These are phyloP conservation scores for Callipepla californica DNA, from an alignment of 2,113 vertebrate species.

Conservation along the genomic window DNA sequence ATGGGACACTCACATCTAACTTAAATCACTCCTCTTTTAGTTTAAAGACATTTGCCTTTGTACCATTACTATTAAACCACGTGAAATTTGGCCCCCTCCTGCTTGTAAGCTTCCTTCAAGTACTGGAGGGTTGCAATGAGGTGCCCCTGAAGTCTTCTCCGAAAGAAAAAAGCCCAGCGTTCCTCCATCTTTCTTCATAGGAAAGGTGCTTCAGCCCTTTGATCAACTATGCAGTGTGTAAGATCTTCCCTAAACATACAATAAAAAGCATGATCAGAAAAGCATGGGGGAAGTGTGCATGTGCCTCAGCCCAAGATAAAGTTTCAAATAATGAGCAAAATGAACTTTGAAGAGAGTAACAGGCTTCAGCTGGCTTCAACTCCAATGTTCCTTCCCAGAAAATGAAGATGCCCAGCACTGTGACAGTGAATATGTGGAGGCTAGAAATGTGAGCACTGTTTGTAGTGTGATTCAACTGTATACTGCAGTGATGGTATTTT, in stretches of 20 bases:
- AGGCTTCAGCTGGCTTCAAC: not conserved
- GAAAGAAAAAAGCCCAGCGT: too few relatives aligned
- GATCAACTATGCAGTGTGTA: not conserved
- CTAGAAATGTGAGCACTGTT: too few relatives aligned
- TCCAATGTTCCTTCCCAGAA: not conserved
- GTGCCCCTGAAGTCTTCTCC: too few relatives aligned
- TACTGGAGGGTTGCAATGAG: too few relatives aligned
- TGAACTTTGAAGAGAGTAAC: not conserved
- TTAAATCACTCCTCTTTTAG: too few relatives aligned
- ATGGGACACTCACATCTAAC: too few relatives aligned
- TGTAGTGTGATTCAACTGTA: not conserved
- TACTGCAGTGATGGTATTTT: not conserved
- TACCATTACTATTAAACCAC: too few relatives aligned
- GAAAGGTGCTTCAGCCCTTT: too few relatives aligned
- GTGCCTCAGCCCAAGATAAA: not conserved
- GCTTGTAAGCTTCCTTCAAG: too few relatives aligned
- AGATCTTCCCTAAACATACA: not conserved
- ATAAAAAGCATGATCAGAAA: not conserved
- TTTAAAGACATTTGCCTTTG: too few relatives aligned
- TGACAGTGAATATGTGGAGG: not conserved
- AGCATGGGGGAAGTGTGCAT: rapidly evolving
- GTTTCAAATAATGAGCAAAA: not conserved
- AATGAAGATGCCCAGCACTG: not conserved
- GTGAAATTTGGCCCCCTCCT: too few relatives aligned
- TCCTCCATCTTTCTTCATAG: too few relatives aligned